Conservation (phyloP, 1,140 invertebrate genomes). For the Pseudobourletiella spinata region DNA sequence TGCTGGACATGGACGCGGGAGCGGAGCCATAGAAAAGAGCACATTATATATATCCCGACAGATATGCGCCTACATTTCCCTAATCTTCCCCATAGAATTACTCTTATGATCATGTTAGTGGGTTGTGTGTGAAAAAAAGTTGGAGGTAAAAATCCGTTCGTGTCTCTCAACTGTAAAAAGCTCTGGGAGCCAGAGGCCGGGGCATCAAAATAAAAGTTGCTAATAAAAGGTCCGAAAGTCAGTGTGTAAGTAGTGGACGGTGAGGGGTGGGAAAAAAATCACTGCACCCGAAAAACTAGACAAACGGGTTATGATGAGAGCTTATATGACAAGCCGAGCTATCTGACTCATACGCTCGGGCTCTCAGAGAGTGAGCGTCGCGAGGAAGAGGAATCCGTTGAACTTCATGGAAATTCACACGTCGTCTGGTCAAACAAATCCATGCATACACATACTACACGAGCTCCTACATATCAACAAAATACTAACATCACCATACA, state of each 20-base stretch:
- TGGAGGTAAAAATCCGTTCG: background rate
- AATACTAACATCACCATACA: too few species aligned
- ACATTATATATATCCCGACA: background rate
- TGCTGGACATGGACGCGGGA: background rate
- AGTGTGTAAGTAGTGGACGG: background rate
- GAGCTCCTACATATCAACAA: too few species aligned
- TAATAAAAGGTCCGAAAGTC: conserved; percentile 7
- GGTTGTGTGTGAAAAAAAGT: background rate
- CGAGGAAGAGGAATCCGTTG: too few species aligned
- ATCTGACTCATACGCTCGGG: too few species aligned
- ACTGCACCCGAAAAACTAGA: conserved; percentile 17
- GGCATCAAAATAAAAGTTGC: conserved; percentile 6
- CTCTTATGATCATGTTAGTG: too few species aligned
- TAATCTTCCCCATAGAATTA: too few species aligned
- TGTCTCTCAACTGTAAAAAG: background rate
- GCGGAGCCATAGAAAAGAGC: background rate
- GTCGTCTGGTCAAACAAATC: conserved; percentile 7
- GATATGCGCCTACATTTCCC: too few species aligned
- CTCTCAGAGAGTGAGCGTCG: too few species aligned
- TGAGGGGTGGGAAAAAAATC: conserved; percentile 12
- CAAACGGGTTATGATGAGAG: conserved; percentile 13
- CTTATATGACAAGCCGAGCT: too few species aligned
- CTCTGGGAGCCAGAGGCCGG: background rate
- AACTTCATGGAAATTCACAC: conserved; percentile 17
- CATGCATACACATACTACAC: too few species aligned